phyloP scores from a whole-genome alignment of 2,797 vertebrate genomes.

The Lepus townsendii region DNA sequence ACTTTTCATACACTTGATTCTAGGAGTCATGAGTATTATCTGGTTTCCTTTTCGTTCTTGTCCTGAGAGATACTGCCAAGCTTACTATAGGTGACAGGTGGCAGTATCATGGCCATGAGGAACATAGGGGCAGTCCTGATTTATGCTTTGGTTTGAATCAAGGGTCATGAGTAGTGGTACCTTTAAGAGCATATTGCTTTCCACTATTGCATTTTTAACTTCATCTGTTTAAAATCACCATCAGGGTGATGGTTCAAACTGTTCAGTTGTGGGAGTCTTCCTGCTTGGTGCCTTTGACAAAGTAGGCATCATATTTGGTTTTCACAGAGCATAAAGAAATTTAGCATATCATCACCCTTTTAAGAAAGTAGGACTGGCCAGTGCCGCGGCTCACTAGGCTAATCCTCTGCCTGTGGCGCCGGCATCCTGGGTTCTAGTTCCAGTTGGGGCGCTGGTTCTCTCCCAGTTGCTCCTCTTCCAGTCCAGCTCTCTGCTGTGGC shows the following conservation, averaged over 20 bases:
- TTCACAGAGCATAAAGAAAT: background rate
- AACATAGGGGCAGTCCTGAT: background rate
- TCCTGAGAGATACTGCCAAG: background rate
- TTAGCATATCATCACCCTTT: background rate
- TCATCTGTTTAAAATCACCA: background rate
- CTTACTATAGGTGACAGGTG: background rate
- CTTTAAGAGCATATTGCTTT: slow-evolving; percentile 24
- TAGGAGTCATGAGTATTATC: slow-evolving; percentile 16
- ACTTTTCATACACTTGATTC: slow-evolving; percentile 6
- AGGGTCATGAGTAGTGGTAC: background rate
- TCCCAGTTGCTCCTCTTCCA: too few species aligned
- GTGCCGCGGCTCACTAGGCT: too few species aligned
- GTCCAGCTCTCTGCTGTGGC: too few species aligned
- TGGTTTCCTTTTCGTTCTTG: slow-evolving; percentile 7
- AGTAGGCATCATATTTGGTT: background rate
- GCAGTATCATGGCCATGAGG: background rate
- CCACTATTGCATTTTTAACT: slow-evolving; percentile 24
- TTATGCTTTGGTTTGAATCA: slow-evolving; percentile 9
- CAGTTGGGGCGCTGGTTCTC: too few species aligned
- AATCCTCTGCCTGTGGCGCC: too few species aligned
- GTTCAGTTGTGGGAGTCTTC: background rate
- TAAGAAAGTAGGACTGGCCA: background rate
- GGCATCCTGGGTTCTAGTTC: too few species aligned
- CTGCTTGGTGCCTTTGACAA: background rate
- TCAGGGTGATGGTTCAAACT: background rate